Evolutionary conservation across 2,797 vertebrate genomes (phyloP).

Genomic region (Amblyopsis hoosieri): DNA sequence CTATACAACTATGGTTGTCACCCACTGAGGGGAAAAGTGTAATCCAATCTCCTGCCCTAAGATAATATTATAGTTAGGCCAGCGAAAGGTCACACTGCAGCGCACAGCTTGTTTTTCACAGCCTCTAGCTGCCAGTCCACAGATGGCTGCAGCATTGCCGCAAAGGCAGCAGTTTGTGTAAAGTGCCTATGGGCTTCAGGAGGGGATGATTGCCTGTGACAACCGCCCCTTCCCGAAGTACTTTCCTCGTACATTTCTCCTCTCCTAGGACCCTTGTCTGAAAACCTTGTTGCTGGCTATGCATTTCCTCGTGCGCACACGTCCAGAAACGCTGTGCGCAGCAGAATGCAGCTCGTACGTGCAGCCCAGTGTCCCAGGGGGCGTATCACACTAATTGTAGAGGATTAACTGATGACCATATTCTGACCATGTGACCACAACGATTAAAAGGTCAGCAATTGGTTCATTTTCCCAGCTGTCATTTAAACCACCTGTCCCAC

Average conservation of each 20-base stretch:
- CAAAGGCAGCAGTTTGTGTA: constrained; percentile 55
- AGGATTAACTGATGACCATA: constrained; percentile 80
- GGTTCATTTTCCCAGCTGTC: constrained; percentile 82
- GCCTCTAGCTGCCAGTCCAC: constrained; percentile 64
- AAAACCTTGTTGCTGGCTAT: constrained; percentile 46
- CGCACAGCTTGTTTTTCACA: constrained; percentile 71
- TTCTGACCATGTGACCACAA: constrained; percentile 76
- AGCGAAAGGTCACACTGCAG: constrained; percentile 80
- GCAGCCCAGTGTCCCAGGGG: constrained; percentile 57
- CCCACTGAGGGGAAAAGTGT: constrained; percentile 53
- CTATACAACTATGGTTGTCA: constrained; percentile 35
- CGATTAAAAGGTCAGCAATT: constrained; percentile 82
- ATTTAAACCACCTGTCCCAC: constrained; percentile 58
- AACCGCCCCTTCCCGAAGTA: constrained; percentile 18
- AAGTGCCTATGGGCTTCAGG: constrained; percentile 54
- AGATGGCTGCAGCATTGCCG: constrained; percentile 69
- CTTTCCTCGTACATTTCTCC: constrained; percentile 32
- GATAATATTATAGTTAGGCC: constrained; percentile 84
- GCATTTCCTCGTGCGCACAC: constrained; percentile 35
- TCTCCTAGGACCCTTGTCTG: constrained; percentile 49
- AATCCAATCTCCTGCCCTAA: constrained; percentile 73
- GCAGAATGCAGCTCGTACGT: constrained; percentile 59
- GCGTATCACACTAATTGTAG: constrained; percentile 72
- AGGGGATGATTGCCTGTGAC: constrained; percentile 46
- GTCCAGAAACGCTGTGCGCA: constrained; percentile 62